Base-by-base conservation (phyloP, 2,888 invertebrate genomes). In the Drosophila monieri region DNA sequence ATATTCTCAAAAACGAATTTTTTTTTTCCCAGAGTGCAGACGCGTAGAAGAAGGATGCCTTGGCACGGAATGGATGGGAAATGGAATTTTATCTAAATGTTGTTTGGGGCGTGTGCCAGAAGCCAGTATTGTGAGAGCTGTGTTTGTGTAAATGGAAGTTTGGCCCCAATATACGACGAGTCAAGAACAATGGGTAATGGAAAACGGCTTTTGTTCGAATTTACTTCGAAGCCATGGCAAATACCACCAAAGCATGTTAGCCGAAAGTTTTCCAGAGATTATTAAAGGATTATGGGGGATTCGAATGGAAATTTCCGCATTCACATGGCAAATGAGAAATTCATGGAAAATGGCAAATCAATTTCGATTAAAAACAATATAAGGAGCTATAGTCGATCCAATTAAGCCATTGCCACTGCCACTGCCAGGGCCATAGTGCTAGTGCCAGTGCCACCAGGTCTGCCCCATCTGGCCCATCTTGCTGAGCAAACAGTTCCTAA, bases 31-130 rank as follows among this genome's bases (percentile, higher is more conserved):
- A 6, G 10, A 44, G 54, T 54, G 54, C 21, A 18, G 6, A n/a
- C 4, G 10, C 60, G 15, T 18, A 6, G 21, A 39, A 46, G 27
- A 59, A 59, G 68, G 49, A 57, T 56, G 55, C 67, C 55, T 41
- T 39, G 32, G 56, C 35, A n/a, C n/a, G 49, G 39, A 66, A 56
- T 51, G 41, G 49, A 58, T 67, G 65, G 43, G 51, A 51, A 51
- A 49, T 47, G 64, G 64, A 54, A 51, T 67, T 30, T 64, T 72
- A 70, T 70, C 70, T 70, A 72, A 70, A 70, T 70, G 70, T 70
- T 72, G 52, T 70, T 62, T n/a, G 35, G 47, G 72, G 72, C 72
- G 51, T 70, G 61, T 70, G 54, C 48, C 64, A 60, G 30, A 35
- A 14, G 32, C 55, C 55, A 44, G 66, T 52, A 69, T 58, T 67